phyloP scores from a whole-genome alignment of 2,113 vertebrate genomes.

The Nansenia antarctica region DNA sequence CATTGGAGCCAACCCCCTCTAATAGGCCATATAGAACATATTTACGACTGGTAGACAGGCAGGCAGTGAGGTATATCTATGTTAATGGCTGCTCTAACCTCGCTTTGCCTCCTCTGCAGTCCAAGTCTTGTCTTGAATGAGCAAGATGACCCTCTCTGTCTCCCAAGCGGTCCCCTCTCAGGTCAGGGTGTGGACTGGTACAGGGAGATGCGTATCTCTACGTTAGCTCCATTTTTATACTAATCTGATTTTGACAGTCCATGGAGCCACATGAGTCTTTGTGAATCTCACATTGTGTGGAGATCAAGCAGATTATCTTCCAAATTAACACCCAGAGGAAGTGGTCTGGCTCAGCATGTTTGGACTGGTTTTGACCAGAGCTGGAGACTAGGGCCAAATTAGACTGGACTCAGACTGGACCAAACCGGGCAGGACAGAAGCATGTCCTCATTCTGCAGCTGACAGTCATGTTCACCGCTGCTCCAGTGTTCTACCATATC shows the following conservation, averaged over 20 bases:
- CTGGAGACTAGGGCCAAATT: constrained; percentile 4
- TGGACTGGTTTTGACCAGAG: constrained; percentile 6
- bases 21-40: background rate
- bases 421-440: no score
- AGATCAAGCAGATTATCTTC: constrained; percentile 53
- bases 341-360: constrained; percentile 22
- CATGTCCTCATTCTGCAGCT: no score
- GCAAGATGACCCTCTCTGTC: no score
- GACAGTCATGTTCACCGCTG: background rate
- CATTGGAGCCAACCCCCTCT: background rate
- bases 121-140: background rate
- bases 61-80: background rate
- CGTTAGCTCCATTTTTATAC: constrained; percentile 27
- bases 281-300: constrained; percentile 48
- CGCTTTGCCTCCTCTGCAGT: background rate
- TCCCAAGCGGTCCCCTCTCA: background rate
- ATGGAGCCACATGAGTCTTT: constrained; percentile 28
- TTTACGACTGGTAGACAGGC: background rate
- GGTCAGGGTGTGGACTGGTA: constrained; percentile 25
- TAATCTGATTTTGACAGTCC: constrained; percentile 40
- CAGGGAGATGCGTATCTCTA: constrained; percentile 35
- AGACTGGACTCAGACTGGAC: background rate
- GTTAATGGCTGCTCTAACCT: background rate
- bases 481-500: background rate
- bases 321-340: constrained; percentile 46